Percentiles rank a stretch among this genome's conserved stretches.
These are phyloP conservation scores for Notothenia coriiceps DNA, from an alignment of 2,113 vertebrate species.

Conservation along the genomic window DNA sequence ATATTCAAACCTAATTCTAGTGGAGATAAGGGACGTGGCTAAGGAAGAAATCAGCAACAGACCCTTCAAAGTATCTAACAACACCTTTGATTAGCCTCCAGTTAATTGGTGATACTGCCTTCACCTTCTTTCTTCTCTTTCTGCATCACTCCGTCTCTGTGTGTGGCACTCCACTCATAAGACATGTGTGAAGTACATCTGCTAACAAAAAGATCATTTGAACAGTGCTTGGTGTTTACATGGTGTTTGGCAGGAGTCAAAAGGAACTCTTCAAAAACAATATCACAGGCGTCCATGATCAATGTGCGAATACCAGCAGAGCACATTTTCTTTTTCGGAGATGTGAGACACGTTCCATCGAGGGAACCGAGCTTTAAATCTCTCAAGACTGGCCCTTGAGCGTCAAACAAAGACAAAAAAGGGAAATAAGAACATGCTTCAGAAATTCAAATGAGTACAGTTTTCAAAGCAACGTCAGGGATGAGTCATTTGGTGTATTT, in stretches of 20 bases:
- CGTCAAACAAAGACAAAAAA: slow-evolving; percentile 39
- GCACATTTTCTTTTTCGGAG: slow-evolving; percentile 30
- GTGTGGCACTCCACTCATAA: background rate
- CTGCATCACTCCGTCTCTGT: background rate
- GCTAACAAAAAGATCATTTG: slow-evolving; percentile 18
- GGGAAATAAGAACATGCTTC: slow-evolving; percentile 6
- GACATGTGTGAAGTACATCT: slow-evolving; percentile 36
- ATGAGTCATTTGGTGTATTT: slow-evolving; percentile 23
- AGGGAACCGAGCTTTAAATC: slow-evolving; percentile 40
- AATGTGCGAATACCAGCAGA: slow-evolving; percentile 35
- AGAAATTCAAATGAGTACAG: slow-evolving; percentile 27
- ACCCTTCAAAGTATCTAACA: slow-evolving; percentile 15
- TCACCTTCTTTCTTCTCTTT: background rate
- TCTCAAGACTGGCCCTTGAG: slow-evolving; percentile 32
- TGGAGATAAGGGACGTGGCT: background rate
- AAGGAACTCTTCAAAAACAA: slow-evolving; percentile 58
- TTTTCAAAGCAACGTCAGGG: slow-evolving; percentile 31
- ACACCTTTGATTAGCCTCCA: slow-evolving; percentile 28
- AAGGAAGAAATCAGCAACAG: slow-evolving; percentile 4
- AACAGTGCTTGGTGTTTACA: slow-evolving; percentile 58
- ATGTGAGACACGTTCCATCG: slow-evolving; percentile 27
- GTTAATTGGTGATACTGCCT: slow-evolving; percentile 12
- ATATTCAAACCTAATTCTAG: slow-evolving; percentile 2
- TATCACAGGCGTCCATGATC: slow-evolving; percentile 58
- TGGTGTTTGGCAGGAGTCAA: slow-evolving; percentile 60